Evolutionary conservation across 2,797 vertebrate species (phyloP).

Genomic region (Sciaenops ocellatus): DNA sequence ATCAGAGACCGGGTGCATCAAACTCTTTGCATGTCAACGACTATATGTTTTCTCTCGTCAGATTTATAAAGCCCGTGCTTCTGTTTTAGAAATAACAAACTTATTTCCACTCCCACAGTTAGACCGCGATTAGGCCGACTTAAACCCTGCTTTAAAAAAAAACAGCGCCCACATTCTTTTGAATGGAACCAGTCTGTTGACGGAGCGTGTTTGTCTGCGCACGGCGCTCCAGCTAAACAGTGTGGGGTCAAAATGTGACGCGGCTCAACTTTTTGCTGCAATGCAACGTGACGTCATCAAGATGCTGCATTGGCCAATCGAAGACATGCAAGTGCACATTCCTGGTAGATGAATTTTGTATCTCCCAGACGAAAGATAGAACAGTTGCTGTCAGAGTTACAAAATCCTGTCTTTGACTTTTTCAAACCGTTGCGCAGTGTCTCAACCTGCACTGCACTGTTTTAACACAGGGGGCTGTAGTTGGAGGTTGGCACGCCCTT

Average conservation of each 20-base stretch:
- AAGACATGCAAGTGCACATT: not conserved
- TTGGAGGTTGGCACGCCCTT: not conserved
- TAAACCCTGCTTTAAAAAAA: not conserved
- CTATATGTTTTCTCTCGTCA: not conserved
- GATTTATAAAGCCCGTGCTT: not conserved
- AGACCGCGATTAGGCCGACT: not conserved
- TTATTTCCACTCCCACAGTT: not conserved
- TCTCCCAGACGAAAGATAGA: not conserved
- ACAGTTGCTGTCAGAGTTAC: not conserved
- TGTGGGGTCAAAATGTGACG: not conserved
- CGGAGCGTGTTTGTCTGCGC: rapidly evolving
- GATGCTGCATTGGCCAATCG: not conserved
- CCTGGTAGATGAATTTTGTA: not conserved
- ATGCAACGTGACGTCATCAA: not conserved
- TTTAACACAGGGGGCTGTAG: not conserved
- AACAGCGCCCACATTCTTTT: not conserved
- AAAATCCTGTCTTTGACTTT: not conserved
- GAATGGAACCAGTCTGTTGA: not conserved
- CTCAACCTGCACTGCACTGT: not conserved
- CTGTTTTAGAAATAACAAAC: not conserved
- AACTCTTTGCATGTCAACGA: not conserved
- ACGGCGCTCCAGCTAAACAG: not conserved
- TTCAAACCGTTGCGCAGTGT: not conserved
- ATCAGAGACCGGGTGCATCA: not conserved
- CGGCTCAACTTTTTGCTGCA: conserved; percentile 4